phyloP scores from a whole-genome alignment of 2,797 vertebrate species.

The Periparus ater region DNA sequence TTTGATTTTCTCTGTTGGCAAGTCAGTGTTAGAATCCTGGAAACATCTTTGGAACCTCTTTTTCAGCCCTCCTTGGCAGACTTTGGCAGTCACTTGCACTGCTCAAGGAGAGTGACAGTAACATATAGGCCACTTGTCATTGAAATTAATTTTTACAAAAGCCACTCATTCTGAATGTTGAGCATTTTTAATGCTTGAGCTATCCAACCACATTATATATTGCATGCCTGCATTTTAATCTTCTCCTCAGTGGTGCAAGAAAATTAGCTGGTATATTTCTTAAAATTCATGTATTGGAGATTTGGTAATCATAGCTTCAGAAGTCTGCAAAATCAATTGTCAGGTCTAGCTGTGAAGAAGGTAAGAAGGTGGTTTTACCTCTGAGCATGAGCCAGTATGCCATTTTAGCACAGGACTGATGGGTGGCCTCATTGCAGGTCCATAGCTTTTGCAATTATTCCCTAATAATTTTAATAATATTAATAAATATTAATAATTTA shows the following conservation, averaged over 20 bases:
- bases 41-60: conserved; percentile 20
- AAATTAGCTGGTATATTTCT: neutral
- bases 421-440: neutral
- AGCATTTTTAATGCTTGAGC: neutral
- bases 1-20: conserved; percentile 3
- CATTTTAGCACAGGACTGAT: conserved; percentile 18
- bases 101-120: conserved; percentile 12
- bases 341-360: conserved; percentile 5
- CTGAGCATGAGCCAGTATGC: neutral
- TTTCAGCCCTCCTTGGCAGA: conserved; percentile 28
- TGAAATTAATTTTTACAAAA: neutral
- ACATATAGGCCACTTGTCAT: neutral
- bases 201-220: neutral
- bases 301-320: neutral
- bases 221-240: neutral
- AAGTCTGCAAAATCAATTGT: neutral
- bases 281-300: neutral
- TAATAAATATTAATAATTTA: too few relatives aligned
- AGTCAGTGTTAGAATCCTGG: conserved; percentile 9
- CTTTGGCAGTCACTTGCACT: conserved; percentile 1
- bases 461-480: too few relatives aligned
- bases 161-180: neutral
- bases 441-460: neutral
- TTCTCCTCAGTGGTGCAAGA: neutral
- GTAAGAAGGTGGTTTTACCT: neutral